Evolutionary conservation across 2,888 invertebrate species (phyloP), one percentile per base, ranked within the genome.

Genomic region (Mycalesis mineus): DNA sequence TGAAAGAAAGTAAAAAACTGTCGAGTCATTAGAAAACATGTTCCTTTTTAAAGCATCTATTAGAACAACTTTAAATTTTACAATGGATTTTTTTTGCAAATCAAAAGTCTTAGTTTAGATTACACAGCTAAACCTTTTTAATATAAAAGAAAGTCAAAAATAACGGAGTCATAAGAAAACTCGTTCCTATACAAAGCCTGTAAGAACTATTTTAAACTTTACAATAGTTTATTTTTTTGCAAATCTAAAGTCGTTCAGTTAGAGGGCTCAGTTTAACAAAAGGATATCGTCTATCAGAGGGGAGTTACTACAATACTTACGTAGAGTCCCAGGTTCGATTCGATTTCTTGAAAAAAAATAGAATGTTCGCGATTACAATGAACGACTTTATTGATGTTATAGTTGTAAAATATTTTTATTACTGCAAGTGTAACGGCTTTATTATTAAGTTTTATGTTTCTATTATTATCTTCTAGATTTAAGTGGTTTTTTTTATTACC

Each of bases 221-320:
- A 22, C 22, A 22, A 22, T 22, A 22, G 22, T 22, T 22, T n/a
- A n/a, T n/a, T 22, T 22, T 22, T 22, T 22, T 22, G 82, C 82
- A 65, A 77, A 71, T 73, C 71, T 75, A 69, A 74, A 73, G 73
- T 71, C 73, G 67, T 71, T 69, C 73, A 74, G 77, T 76, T 80
- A 73, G 70, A 70, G 70, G 72, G 72, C 74, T 70, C 74, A 65
- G 74, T 68, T 68, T 60, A 65, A 70, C 72, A 72, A 74, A 72
- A 69, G 71, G 71, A 70, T 72, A 75, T 73, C 72, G 70, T 59
- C 66, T 68, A 62, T 62, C 63, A 55, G 52, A 75, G 72, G 80
- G 78, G 72, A 68, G 62, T 60, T 29, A 9, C 8, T 7, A 33
- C 33, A 33, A 33, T 33, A 14, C 9, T 2, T 29, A 22, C 9